Conservation (phyloP, 1,140 invertebrate genomes). For the Anoplophora glabripennis region DNA sequence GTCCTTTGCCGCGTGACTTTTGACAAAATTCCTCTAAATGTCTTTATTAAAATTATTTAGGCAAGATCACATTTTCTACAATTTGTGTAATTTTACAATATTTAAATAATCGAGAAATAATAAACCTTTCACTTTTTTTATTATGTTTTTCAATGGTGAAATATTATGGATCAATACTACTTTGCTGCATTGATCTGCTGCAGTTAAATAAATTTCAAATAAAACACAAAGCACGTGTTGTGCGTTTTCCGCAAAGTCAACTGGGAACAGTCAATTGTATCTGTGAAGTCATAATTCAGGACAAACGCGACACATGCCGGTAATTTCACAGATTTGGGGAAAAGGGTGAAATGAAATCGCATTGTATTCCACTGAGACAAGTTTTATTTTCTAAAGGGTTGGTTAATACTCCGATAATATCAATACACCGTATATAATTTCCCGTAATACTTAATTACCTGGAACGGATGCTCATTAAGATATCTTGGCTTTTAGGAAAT, state of each 20-base stretch:
- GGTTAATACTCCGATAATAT: conserved; percentile 16
- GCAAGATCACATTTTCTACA: no score
- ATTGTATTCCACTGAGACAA: conserved; percentile 39
- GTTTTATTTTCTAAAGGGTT: conserved; percentile 37
- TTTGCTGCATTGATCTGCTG: no score
- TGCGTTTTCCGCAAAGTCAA: conserved; percentile 19
- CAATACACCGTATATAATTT: conserved; percentile 33
- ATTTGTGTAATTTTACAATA: no score
- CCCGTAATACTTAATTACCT: not conserved
- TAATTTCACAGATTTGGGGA: conserved; percentile 41
- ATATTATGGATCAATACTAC: no score
- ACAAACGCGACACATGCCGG: conserved; percentile 35
- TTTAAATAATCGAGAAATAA: no score
- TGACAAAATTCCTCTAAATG: no score
- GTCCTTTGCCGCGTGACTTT: no score
- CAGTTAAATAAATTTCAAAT: not conserved
- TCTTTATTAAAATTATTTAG: no score
- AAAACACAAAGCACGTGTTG: conserved; percentile 17
- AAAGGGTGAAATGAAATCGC: conserved; percentile 33
- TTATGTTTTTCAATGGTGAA: no score
- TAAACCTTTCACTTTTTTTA: no score
- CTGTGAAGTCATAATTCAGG: conserved; percentile 39
- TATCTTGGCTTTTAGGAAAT: not conserved
- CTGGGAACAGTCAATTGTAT: conserved; percentile 23
- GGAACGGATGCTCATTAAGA: conserved; percentile 19